Evolutionary conservation across 1,140 invertebrate species (phyloP), one percentile per base, ranked within the genome.

Genomic region (Scaptodrosophila lebanonensis): DNA sequence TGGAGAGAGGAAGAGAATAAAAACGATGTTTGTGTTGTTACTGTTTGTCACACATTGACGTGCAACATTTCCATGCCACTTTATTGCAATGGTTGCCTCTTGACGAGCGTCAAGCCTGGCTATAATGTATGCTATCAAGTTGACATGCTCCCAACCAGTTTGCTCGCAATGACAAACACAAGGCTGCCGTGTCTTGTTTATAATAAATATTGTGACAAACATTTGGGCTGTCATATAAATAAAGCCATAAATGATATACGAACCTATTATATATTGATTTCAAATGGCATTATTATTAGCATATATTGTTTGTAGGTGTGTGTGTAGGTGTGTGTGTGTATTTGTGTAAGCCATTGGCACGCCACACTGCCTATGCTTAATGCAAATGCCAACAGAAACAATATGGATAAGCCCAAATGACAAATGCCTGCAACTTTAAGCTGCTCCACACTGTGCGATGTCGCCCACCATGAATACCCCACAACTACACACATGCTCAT

Each of bases 261-360:
- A 56, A 69, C 60, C 69, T 73, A 68, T 59, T 51, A 45, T 45
- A 60, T 66, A 73, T 75, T 75, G 65, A 69, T 73, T 75, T 69
- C 40, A n/a, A n/a, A n/a, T n/a, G n/a, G n/a, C n/a, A 29, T 22
- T 39, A 45, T 35, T 43, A 13, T 20, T 60, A 33, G 49, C 57
- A 51, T 60, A 49, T 32, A 38, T 16, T 27, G 29, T 48, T 62
- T 42, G 40, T 54, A 25, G 43, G 43, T 56, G 42, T 48, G 25
- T 70, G 64, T 73, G 69, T 25, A 32, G 60, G 39, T 54, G 30
- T 44, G 43, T 56, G n/a, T 54, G 30, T 44, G 43, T 56, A 48
- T 48, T 33, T 70, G 64, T 73, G 69, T 25, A 32, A 54, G 39
- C 54, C 44, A 48, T 44, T 16, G n/a, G 16, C 0, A 2, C n/a